Evolutionary conservation across 2,113 vertebrate species (phyloP).

Genomic region (Lepidothrix coronata): DNA sequence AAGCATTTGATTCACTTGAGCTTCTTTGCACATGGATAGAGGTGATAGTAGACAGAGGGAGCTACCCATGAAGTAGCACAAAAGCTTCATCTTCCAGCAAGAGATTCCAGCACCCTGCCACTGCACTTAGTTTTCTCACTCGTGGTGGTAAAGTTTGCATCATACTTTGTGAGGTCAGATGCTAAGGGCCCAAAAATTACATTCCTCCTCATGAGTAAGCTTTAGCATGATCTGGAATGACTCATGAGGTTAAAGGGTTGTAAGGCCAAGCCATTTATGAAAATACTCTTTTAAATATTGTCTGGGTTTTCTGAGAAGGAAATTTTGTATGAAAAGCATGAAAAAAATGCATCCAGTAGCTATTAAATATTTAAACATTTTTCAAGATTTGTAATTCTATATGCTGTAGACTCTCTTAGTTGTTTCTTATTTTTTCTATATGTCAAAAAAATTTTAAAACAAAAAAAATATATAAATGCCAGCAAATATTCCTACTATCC

Average conservation of each 20-base stretch:
- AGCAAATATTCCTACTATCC: background rate
- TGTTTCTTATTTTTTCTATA: background rate
- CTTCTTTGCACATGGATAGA: background rate
- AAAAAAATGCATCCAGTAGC: background rate
- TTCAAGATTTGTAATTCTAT: background rate
- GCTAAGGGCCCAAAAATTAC: slow-evolving; percentile 22
- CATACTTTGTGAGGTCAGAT: slow-evolving; percentile 16
- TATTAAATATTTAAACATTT: background rate
- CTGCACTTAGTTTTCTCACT: background rate
- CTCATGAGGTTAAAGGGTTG: slow-evolving; percentile 13
- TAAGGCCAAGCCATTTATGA: background rate
- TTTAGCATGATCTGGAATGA: slow-evolving; percentile 19
- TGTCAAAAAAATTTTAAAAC: background rate
- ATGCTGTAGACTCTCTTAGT: background rate
- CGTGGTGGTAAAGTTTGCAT: background rate
- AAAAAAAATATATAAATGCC: background rate
- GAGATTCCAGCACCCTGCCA: background rate
- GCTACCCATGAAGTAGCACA: background rate
- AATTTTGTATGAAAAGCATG: background rate
- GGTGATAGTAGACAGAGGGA: background rate
- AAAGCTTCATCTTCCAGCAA: background rate
- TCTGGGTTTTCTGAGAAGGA: background rate
- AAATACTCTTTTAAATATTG: background rate
- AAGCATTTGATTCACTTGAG: background rate
- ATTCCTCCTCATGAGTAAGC: slow-evolving; percentile 53